phyloP scores from a whole-genome alignment of 2,888 invertebrate genomes.

The Andrena haemorrhoa region DNA sequence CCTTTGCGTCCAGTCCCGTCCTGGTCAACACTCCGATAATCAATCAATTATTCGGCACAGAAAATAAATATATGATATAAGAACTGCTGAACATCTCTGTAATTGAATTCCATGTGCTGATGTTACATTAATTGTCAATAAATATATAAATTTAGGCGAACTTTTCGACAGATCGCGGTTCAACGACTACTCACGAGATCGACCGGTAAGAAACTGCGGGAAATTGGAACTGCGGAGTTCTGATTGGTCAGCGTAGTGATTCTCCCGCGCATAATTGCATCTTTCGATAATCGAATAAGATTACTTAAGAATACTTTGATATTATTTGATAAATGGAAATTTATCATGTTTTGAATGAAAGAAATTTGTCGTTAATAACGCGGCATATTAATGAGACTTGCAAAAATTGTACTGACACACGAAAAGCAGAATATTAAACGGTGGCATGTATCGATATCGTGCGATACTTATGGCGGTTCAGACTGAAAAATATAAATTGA shows the following conservation, averaged over 20 bases:
- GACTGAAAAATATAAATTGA: slow-evolving; percentile 3
- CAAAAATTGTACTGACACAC: background rate
- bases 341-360: background rate
- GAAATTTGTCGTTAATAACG: background rate
- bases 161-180: background rate
- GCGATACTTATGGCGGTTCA: slow-evolving; percentile 4
- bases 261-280: no score
- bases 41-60: no score
- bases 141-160: background rate
- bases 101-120: no score
- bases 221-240: no score
- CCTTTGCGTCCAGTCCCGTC: no score
- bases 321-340: background rate
- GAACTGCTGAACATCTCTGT: no score
- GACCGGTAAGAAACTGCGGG: no score
- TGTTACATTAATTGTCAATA: slow-evolving; percentile 5
- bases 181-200: no score
- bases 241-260: no score
- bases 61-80: no score
- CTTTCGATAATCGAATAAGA: background rate
- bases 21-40: no score
- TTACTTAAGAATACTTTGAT: background rate
- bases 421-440: background rate
- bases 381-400: background rate
- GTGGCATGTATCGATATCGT: background rate